Evolutionary conservation across 2,888 invertebrate genomes (phyloP).

Genomic region (Pediacus dermestoides): DNA sequence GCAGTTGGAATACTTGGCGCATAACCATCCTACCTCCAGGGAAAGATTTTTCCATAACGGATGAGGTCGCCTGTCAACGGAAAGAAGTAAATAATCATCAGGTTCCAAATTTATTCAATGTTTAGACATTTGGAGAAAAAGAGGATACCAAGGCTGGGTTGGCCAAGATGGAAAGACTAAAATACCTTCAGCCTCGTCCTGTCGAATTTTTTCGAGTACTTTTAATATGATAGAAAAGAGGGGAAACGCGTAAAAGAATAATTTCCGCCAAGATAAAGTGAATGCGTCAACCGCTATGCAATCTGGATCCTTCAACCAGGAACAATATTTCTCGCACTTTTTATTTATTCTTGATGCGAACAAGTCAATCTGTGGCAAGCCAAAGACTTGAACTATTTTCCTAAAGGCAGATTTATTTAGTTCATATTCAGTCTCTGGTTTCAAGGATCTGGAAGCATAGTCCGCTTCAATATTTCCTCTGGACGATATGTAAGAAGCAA

Average conservation of each 20-base stretch:
- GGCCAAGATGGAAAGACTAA: conserved; percentile 13
- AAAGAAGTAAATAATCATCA: not conserved
- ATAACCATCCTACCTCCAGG: too few relatives aligned
- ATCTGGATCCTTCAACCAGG: conserved; percentile 23
- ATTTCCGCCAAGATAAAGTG: conserved; percentile 21
- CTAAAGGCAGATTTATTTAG: conserved; percentile 1
- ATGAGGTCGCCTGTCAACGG: too few relatives aligned
- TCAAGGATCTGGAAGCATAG: conserved; percentile 3
- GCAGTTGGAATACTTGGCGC: too few relatives aligned
- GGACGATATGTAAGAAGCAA: conserved; percentile 14
- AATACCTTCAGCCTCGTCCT: conserved; percentile 23
- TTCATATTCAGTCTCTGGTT: conserved; percentile 7
- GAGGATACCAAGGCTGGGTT: conserved; percentile 17
- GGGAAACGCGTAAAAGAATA: conserved; percentile 18
- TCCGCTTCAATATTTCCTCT: conserved; percentile 11
- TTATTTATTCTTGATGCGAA: conserved; percentile 13
- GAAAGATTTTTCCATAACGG: too few relatives aligned
- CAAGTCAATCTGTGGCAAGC: conserved; percentile 13
- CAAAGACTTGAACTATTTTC: conserved; percentile 1
- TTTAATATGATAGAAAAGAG: conserved; percentile 32
- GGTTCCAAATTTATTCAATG: not conserved
- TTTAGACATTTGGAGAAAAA: conserved; percentile 11
- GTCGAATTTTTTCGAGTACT: conserved; percentile 32
- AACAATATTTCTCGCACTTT: conserved; percentile 14
- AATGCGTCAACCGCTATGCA: conserved; percentile 31